A percentile compares a stretch with the other conserved stretches of the same genome.
Evolutionary conservation across 2,888 invertebrate genomes (phyloP).

Genomic region (Erynnis tages): DNA sequence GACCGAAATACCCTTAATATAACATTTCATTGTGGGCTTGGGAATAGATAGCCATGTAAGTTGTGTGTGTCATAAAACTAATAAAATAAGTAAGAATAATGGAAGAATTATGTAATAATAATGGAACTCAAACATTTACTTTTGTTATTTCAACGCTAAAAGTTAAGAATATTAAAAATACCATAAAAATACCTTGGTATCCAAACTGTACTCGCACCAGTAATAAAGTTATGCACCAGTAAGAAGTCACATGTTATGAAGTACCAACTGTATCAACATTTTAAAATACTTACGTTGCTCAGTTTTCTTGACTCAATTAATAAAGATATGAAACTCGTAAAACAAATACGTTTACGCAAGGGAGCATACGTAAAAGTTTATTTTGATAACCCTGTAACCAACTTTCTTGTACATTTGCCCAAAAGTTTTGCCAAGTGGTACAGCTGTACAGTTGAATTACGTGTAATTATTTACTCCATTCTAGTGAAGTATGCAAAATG

Average conservation of each 20-base stretch:
- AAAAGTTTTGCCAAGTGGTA: conserved; percentile 21
- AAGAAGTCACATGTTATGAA: no score
- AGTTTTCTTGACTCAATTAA: conserved; percentile 12
- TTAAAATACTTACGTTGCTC: neutral
- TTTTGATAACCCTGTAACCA: conserved; percentile 15
- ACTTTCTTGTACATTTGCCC: conserved; percentile 21
- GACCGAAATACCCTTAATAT: neutral
- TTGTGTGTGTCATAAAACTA: no score
- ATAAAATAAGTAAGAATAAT: no score
- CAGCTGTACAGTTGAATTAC: conserved; percentile 23
- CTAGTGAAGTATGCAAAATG: conserved; percentile 16
- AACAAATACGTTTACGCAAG: conserved; percentile 15
- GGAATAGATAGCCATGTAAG: no score
- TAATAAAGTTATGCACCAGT: no score
- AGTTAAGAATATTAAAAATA: no score
- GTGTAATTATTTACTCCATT: conserved; percentile 20
- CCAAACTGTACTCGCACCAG: no score
- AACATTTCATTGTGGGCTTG: no score
- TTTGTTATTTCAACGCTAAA: no score
- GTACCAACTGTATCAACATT: neutral
- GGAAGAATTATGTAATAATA: no score
- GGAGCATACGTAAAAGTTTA: conserved; percentile 11
- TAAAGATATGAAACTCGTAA: conserved; percentile 14
- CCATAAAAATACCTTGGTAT: no score
- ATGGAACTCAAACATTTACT: no score